Conservation (phyloP, 2,888 invertebrate genomes). For the Ectemnius continuus region DNA sequence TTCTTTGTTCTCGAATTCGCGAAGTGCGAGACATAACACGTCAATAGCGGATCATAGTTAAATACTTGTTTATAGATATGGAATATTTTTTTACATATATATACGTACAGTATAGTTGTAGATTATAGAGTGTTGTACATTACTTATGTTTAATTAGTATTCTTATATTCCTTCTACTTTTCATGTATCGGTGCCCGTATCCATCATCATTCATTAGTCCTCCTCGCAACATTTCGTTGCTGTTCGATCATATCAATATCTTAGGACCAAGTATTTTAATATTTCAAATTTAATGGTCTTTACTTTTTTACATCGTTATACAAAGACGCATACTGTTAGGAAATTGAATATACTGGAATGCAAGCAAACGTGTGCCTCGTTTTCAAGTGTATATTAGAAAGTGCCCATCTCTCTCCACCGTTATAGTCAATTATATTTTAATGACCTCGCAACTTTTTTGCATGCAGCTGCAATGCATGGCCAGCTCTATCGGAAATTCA, state of each 20-base stretch:
- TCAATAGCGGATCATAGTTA: conserved; percentile 29
- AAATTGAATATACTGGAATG: no score
- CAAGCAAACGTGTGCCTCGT: no score
- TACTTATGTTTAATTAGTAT: conserved; percentile 16
- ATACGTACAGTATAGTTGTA: conserved; percentile 13
- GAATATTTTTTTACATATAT: conserved; percentile 34
- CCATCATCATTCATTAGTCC: no score
- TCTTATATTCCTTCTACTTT: background rate
- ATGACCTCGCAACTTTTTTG: no score
- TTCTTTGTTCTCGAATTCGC: conserved; percentile 15
- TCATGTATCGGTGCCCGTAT: no score
- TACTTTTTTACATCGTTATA: conserved; percentile 2
- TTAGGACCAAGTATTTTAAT: conserved; percentile 24
- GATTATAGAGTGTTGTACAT: conserved; percentile 17
- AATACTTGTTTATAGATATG: conserved; percentile 34
- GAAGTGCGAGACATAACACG: conserved; percentile 20
- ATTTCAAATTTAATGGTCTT: conserved; percentile 19
- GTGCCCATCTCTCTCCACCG: no score
- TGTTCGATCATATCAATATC: no score
- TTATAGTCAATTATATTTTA: background rate
- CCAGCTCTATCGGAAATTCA: conserved; percentile 30
- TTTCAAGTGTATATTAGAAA: no score
- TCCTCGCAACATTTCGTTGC: no score
- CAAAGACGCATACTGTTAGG: no score
- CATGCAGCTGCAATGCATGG: background rate